Evolutionary conservation across 1,140 invertebrate species (phyloP), one percentile per base, ranked within the genome.

Genomic region (Tetragnatha versicolor): DNA sequence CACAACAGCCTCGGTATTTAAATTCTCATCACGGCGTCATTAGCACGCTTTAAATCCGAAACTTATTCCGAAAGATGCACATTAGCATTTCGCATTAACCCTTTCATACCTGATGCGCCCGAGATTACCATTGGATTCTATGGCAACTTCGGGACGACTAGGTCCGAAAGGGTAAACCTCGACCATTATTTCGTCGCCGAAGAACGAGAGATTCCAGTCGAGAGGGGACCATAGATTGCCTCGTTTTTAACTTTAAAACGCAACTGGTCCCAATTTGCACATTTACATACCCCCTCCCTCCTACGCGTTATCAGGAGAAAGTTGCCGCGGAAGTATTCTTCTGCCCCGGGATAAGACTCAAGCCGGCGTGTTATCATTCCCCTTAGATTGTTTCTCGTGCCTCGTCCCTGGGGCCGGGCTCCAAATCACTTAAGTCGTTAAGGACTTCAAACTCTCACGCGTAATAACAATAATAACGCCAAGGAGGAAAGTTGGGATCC

Each of bases 381-480:
- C 7, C n/a, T 6, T 22, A 51, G 49, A 9, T 51, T n/a, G 49
- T 51, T 51, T 51, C 49, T 51, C 49, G n/a, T 51, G n/a, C 20
- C 49, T 7, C n/a, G n/a, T 22, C 42, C 12, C n/a, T 20, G 25
- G 25, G n/a, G n/a, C n/a, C 25, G 7, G n/a, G 49, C n/a, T 7
- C 49, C 20, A 51, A 51, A 51, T 51, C n/a, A 51, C 49, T 51
- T 51, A 51, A 51, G 49, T 51, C 49, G 49, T 51, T 51, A 51
- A 51, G 25, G n/a, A 51, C 49, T 51, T 45, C 25, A n/a, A 17
- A 51, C 49, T 7, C 49, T 51, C 25, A 20, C 1, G 2, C 25
- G 42, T 45, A 20, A 51, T 51, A n/a, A 51, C 25, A n/a, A n/a
- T n/a, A n/a, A n/a, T n/a, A n/a, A n/a, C 25, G 7, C n/a, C 49